A percentile compares a stretch with the other conserved stretches of the same genome.
These are phyloP conservation scores for Caprella mutica DNA, from an alignment of 2,888 invertebrate genomes.

Conservation along the genomic window DNA sequence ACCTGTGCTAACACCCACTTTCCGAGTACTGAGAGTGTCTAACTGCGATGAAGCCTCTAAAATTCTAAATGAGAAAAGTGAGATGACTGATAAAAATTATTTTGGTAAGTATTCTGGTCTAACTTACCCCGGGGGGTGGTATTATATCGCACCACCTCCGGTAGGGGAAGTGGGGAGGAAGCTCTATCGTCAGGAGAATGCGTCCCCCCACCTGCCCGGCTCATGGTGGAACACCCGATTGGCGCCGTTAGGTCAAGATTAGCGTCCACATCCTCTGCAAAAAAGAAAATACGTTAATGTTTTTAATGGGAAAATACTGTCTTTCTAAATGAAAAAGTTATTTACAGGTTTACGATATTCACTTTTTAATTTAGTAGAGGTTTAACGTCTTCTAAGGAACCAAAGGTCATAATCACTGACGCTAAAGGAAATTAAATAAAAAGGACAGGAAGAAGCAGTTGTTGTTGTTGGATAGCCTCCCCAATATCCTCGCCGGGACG, in stretches of 20 bases:
- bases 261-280: constrained; percentile 13
- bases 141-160: constrained; percentile 11
- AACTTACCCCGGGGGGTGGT: constrained; percentile 2
- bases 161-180: constrained; percentile 7
- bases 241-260: constrained; percentile 10
- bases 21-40: no score
- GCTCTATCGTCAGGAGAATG: constrained; percentile 4
- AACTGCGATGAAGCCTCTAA: no score
- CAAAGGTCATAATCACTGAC: neutral
- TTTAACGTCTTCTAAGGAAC: neutral
- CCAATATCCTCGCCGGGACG: no score
- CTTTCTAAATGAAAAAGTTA: no score
- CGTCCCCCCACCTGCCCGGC: neutral
- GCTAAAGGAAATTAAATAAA: neutral
- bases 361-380: neutral
- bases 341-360: no score
- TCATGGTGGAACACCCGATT: constrained; percentile 2
- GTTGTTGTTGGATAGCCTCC: no score
- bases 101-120: no score
- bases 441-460: neutral
- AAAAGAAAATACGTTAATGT: no score
- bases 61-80: no score
- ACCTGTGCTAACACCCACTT: no score
- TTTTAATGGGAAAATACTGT: no score
- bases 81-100: no score